phyloP scores from a whole-genome alignment of 2,888 invertebrate genomes.

The Sinodicranocentrus sp. region DNA sequence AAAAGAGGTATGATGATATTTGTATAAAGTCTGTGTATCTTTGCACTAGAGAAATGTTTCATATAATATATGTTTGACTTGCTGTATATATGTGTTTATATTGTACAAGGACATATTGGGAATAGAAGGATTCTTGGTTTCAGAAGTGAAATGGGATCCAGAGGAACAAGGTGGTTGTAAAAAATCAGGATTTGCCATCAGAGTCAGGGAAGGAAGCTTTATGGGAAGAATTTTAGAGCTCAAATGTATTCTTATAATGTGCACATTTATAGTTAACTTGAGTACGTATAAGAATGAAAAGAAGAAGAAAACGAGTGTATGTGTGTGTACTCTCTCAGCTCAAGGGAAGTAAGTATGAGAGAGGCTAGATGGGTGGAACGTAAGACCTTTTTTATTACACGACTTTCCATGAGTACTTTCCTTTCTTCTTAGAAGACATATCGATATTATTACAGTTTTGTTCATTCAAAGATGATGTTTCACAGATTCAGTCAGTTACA shows the following conservation, averaged over 20 bases:
- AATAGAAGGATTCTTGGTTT: conserved; percentile 4
- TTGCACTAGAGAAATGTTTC: too few relatives aligned
- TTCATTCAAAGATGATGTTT: conserved; percentile 52
- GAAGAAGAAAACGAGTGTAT: too few relatives aligned
- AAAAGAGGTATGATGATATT: conserved; percentile 26
- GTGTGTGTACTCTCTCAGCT: background rate
- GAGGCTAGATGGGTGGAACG: conserved; percentile 15
- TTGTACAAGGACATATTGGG: too few relatives aligned
- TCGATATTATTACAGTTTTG: conserved; percentile 44
- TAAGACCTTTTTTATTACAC: conserved; percentile 61
- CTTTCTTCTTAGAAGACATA: conserved; percentile 34
- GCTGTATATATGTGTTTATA: too few relatives aligned
- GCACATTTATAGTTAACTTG: conserved; percentile 36
- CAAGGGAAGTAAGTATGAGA: conserved; percentile 7
- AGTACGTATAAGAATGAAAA: conserved; percentile 35
- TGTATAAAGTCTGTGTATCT: too few relatives aligned
- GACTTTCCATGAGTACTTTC: conserved; percentile 52
- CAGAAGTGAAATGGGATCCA: conserved; percentile 34
- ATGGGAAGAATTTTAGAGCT: conserved; percentile 52
- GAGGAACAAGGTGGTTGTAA: conserved; percentile 56
- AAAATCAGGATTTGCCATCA: conserved; percentile 64
- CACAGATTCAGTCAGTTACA: conserved; percentile 41
- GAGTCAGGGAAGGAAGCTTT: conserved; percentile 61
- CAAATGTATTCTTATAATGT: conserved; percentile 48
- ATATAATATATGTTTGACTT: too few relatives aligned